phyloP scores from a whole-genome alignment of 1,140 invertebrate species.

The Anastrepha ludens region DNA sequence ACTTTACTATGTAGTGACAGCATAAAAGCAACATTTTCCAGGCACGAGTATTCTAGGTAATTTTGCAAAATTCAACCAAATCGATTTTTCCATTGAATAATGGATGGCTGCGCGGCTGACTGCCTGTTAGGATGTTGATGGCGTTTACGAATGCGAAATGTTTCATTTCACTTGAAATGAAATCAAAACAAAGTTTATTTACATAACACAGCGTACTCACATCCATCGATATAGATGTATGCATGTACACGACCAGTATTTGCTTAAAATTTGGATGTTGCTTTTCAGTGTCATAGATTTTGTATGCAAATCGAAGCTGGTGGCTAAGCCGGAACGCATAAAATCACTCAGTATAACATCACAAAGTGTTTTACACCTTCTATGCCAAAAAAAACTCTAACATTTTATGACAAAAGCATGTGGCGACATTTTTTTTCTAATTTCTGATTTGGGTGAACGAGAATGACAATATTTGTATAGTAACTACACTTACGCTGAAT shows the following conservation, averaged over 20 bases:
- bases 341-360: not conserved
- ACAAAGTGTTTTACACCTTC: too few species aligned
- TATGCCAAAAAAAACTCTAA: too few species aligned
- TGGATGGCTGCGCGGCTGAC: not conserved
- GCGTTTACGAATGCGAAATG: slow-evolving; percentile 2
- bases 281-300: not conserved
- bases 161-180: slow-evolving; percentile 32
- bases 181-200: slow-evolving; percentile 38
- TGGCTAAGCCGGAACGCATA: slow-evolving; percentile 25
- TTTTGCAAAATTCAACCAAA: slow-evolving; percentile 30
- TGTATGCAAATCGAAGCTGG: slow-evolving; percentile 6
- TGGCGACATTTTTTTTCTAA: too few species aligned
- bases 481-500: too few species aligned
- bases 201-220: not conserved
- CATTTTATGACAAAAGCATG: too few species aligned
- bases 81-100: not conserved
- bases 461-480: too few species aligned
- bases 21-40: slow-evolving; percentile 25
- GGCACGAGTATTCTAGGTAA: not conserved
- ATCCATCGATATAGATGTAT: not conserved
- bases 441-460: too few species aligned
- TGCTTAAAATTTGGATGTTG: slow-evolving; percentile 2
- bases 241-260: not conserved
- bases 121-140: slow-evolving; percentile 16
- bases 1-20: not conserved